Percentiles rank a stretch among this genome's conserved stretches.
Conservation (phyloP, 2,797 vertebrate species). For the Geotrypetes seraphini region DNA sequence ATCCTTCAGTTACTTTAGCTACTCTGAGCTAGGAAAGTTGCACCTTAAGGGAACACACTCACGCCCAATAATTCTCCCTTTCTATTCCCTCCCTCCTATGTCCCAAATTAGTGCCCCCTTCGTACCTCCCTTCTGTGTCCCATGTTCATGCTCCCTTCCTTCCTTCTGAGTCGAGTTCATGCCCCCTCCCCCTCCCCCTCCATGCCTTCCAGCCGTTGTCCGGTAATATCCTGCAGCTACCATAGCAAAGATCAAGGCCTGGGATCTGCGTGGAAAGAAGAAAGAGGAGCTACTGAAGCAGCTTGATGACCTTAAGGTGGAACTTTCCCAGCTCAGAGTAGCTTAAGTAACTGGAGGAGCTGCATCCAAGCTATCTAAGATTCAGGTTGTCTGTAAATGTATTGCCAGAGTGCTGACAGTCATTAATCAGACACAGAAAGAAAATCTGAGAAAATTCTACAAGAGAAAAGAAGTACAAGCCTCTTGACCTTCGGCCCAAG, state of each 20-base stretch:
- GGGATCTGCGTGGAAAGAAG: conserved; percentile 93
- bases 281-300: conserved; percentile 96
- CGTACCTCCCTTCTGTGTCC: too few species aligned
- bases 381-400: conserved; percentile 93
- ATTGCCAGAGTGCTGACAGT: conserved; percentile 94
- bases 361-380: conserved; percentile 95
- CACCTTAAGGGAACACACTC: too few species aligned
- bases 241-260: conserved; percentile 97
- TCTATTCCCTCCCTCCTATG: too few species aligned
- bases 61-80: too few species aligned
- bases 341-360: conserved; percentile 95
- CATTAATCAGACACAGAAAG: conserved; percentile 98
- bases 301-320: conserved; percentile 91
- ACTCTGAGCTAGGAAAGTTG: too few species aligned
- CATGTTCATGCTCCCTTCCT: too few species aligned
- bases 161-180: too few species aligned
- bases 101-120: too few species aligned
- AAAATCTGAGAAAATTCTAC: conserved; percentile 96
- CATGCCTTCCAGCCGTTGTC: too few species aligned
- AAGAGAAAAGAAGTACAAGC: conserved; percentile 98
- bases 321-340: conserved; percentile 92
- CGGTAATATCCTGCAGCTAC: too few species aligned
- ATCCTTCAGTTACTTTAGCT: too few species aligned
- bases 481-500: conserved; percentile 91
- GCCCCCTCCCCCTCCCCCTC: too few species aligned